Conservation (phyloP, 2,113 vertebrate genomes). For the Nesogale talazaci region DNA sequence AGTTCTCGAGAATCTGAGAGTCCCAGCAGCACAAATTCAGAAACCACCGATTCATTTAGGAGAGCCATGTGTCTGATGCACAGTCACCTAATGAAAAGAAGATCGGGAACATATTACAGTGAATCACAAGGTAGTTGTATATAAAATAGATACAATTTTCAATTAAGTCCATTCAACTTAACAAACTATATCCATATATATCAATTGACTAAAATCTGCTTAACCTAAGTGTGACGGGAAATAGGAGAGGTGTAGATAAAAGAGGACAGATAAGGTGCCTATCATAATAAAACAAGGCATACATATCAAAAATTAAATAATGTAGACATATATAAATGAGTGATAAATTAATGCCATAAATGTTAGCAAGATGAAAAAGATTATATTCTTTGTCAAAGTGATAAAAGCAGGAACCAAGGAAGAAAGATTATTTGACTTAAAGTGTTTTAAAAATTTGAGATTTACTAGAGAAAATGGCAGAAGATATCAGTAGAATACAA, state of each 20-base stretch:
- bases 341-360: background rate
- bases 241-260: background rate
- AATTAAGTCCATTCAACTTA: too few species aligned
- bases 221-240: background rate
- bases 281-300: background rate
- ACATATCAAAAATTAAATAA: background rate
- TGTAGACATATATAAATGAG: background rate
- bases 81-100: slow-evolving; percentile 45
- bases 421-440: background rate
- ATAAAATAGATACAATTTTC: too few species aligned
- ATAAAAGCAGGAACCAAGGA: background rate
- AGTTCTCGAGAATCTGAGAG: slow-evolving; percentile 67
- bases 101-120: slow-evolving; percentile 9
- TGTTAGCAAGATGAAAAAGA: background rate
- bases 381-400: background rate
- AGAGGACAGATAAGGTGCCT: background rate
- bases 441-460: background rate
- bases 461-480: background rate
- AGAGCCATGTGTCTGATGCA: slow-evolving; percentile 60
- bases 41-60: slow-evolving; percentile 59
- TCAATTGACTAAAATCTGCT: background rate
- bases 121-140: background rate
- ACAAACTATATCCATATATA: too few species aligned
- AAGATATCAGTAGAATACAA: background rate
- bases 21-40: slow-evolving; percentile 77